Conservation (phyloP, 2,113 vertebrate genomes). For the Atlantisia rogersi region DNA sequence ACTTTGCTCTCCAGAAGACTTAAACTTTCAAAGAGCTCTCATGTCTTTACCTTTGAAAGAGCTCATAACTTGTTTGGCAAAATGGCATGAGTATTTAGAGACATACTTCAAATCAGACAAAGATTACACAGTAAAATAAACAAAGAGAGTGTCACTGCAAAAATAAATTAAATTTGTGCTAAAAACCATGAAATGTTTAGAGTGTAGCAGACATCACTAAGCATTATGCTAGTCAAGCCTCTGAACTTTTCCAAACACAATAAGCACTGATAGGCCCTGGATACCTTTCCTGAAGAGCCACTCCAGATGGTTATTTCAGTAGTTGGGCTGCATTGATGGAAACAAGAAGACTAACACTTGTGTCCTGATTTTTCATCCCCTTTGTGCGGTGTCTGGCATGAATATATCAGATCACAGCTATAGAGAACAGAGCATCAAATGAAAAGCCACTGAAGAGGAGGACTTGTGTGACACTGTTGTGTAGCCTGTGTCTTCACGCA, state of each 20-base stretch:
- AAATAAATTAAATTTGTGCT: constrained; percentile 32
- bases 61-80: constrained; percentile 53
- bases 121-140: constrained; percentile 58
- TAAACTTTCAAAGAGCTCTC: constrained; percentile 59
- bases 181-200: constrained; percentile 12
- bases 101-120: constrained; percentile 58
- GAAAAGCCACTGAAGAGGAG: neutral
- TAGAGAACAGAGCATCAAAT: neutral
- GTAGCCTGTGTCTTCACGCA: neutral
- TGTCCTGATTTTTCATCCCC: neutral
- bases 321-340: neutral
- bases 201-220: constrained; percentile 10
- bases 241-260: constrained; percentile 49
- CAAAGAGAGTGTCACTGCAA: constrained; percentile 12
- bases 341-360: neutral
- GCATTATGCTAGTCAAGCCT: neutral
- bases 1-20: constrained; percentile 51
- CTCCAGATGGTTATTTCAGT: neutral
- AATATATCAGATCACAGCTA: neutral
- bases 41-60: constrained; percentile 48
- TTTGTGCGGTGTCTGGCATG: neutral
- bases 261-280: neutral
- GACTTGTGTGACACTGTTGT: neutral
- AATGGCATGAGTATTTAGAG: constrained; percentile 55
- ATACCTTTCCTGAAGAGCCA: constrained; percentile 36